Evolutionary conservation across 1,140 invertebrate genomes (phyloP).

Genomic region (Heliothis virescens): DNA sequence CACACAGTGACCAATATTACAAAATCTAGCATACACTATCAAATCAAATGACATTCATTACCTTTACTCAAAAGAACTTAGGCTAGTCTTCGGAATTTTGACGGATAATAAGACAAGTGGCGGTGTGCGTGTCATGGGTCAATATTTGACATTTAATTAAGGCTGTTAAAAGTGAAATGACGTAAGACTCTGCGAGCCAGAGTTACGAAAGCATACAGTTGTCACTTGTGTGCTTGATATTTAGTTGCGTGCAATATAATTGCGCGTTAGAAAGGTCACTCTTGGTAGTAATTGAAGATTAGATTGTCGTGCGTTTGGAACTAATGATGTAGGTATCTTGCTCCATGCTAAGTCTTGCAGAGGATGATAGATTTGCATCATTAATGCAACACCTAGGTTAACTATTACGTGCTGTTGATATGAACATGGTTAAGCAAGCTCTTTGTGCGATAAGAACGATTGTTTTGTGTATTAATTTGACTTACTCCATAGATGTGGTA

Average conservation of each 20-base stretch:
- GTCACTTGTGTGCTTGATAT: conserved; percentile 67
- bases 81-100: conserved; percentile 45
- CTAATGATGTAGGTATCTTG: conserved; percentile 42
- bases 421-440: neutral
- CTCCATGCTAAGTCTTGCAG: conserved; percentile 10
- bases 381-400: conserved; percentile 18
- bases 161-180: conserved; percentile 61
- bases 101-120: conserved; percentile 63
- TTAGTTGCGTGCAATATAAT: conserved; percentile 65
- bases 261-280: conserved; percentile 63
- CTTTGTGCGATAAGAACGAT: neutral
- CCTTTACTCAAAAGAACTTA: neutral
- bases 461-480: too few species aligned
- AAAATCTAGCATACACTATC: conserved; percentile 6
- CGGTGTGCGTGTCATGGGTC: conserved; percentile 65
- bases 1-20: neutral
- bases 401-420: neutral
- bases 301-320: conserved; percentile 43
- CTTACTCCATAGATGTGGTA: too few species aligned
- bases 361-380: conserved; percentile 19
- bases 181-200: conserved; percentile 51
- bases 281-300: conserved; percentile 57
- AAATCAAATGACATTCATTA: conserved; percentile 12
- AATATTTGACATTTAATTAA: conserved; percentile 73
- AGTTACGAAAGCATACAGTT: conserved; percentile 58